A percentile compares a stretch with the other conserved stretches of the same genome.
phyloP scores from a whole-genome alignment of 2,113 vertebrate genomes.

The Siniperca chuatsi region DNA sequence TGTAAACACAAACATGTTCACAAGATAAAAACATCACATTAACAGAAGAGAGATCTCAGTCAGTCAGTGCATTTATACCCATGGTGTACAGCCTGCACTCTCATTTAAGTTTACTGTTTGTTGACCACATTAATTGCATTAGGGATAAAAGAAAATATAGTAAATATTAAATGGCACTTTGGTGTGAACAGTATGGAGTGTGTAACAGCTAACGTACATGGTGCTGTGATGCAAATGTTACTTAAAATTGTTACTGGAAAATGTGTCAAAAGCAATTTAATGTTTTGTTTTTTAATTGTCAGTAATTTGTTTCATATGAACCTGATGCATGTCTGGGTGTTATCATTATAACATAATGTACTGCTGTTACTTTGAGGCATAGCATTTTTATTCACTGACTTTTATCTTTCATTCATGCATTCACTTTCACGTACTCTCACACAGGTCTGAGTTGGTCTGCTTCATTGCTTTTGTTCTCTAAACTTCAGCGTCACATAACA shows the following conservation, averaged over 20 bases:
- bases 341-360: neutral
- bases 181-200: neutral
- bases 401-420: neutral
- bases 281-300: neutral
- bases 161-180: neutral
- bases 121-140: neutral
- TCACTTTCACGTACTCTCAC: neutral
- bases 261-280: neutral
- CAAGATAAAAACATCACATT: too few relatives aligned
- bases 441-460: neutral
- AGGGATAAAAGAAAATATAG: too few relatives aligned
- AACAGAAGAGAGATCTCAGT: too few relatives aligned
- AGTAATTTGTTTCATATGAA: neutral
- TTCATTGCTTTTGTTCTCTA: slow-evolving; percentile 20
- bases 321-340: neutral
- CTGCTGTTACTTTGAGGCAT: neutral
- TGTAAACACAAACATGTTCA: too few relatives aligned
- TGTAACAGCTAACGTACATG: neutral
- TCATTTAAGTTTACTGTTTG: neutral
- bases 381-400: neutral
- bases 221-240: slow-evolving; percentile 25
- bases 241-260: slow-evolving; percentile 30
- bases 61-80: neutral
- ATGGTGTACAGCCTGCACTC: neutral
- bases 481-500: slow-evolving; percentile 14